Percentiles rank a stretch among this genome's conserved stretches.
Evolutionary conservation across 2,888 invertebrate genomes (phyloP).

Genomic region (Punctoribates punctum): DNA sequence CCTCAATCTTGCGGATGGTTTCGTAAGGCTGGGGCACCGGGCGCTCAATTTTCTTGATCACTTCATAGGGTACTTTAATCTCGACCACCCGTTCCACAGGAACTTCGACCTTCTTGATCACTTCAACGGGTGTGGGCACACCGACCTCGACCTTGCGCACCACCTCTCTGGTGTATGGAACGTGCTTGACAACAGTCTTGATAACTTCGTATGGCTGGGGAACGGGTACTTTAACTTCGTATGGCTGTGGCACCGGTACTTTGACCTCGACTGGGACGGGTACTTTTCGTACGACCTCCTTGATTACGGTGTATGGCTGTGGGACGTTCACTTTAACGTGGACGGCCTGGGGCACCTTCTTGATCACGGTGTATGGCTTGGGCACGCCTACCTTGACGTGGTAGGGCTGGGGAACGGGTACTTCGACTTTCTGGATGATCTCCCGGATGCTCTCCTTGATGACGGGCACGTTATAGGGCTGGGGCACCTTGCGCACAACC

Average conservation of each 20-base stretch:
- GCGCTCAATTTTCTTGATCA: not conserved
- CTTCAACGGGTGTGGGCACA: slow-evolving; percentile 22
- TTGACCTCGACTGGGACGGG: slow-evolving; percentile 15
- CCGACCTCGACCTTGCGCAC: slow-evolving; percentile 16
- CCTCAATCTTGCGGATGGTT: slow-evolving; percentile 13
- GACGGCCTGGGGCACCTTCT: not conserved
- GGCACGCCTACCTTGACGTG: slow-evolving; percentile 29
- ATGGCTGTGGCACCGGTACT: not conserved
- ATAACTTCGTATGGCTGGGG: slow-evolving; percentile 39
- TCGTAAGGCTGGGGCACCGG: slow-evolving; percentile 22
- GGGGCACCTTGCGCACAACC: slow-evolving; percentile 14
- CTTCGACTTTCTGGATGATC: slow-evolving; percentile 29
- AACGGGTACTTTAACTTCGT: slow-evolving; percentile 1
- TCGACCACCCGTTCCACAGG: slow-evolving; percentile 21
- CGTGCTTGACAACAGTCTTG: slow-evolving; percentile 36
- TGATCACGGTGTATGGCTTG: slow-evolving; percentile 36
- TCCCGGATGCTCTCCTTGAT: slow-evolving; percentile 32
- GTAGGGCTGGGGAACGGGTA: slow-evolving; percentile 34
- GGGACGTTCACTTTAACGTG: slow-evolving; percentile 16
- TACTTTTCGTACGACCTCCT: slow-evolving; percentile 36
- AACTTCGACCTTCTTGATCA: slow-evolving; percentile 27
- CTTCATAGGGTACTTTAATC: slow-evolving; percentile 30
- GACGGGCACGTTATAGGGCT: slow-evolving; percentile 27
- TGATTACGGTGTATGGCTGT: slow-evolving; percentile 30
- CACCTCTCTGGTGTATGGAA: slow-evolving; percentile 28